These are phyloP conservation scores for Cheilosia urbana DNA, from an alignment of 2,888 invertebrate genomes.

Conservation along the genomic window DNA sequence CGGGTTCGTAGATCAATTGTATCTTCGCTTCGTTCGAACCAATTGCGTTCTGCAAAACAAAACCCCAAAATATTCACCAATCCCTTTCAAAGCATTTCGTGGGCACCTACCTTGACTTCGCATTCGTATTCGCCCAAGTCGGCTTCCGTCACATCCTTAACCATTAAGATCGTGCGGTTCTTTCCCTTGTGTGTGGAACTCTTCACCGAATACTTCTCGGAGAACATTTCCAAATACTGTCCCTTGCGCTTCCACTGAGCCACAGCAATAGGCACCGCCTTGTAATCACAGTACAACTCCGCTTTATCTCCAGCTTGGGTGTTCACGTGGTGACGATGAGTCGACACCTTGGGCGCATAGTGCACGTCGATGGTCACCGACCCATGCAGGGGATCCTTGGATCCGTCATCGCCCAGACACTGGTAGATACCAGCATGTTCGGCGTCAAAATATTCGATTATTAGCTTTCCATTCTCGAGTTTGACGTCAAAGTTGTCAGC, in stretches of 20 bases:
- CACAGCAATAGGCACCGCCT: slow-evolving; percentile 80
- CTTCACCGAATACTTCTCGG: slow-evolving; percentile 83
- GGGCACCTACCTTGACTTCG: slow-evolving; percentile 83
- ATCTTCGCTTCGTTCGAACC: slow-evolving; percentile 79
- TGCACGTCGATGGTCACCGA: slow-evolving; percentile 81
- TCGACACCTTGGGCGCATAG: slow-evolving; percentile 81
- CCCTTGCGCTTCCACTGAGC: slow-evolving; percentile 80
- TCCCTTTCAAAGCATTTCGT: no score
- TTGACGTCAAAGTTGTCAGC: slow-evolving; percentile 76
- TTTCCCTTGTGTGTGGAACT: slow-evolving; percentile 82
- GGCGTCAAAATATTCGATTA: slow-evolving; percentile 79
- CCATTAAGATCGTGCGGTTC: slow-evolving; percentile 86
- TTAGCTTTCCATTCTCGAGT: slow-evolving; percentile 77
- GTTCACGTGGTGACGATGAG: slow-evolving; percentile 82
- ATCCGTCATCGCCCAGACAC: slow-evolving; percentile 81
- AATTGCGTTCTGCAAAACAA: slow-evolving; percentile 78
- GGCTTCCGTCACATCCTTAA: slow-evolving; percentile 86
- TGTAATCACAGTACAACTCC: slow-evolving; percentile 81
- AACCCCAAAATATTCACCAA: slow-evolving; percentile 5
- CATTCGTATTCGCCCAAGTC: slow-evolving; percentile 92
- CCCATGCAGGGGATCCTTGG: slow-evolving; percentile 79
- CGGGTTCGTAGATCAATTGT: slow-evolving; percentile 80
- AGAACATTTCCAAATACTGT: slow-evolving; percentile 77
- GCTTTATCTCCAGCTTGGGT: slow-evolving; percentile 78
- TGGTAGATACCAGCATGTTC: slow-evolving; percentile 81